Evolutionary conservation across 2,797 vertebrate genomes (phyloP).

Genomic region (Sebastes elongatus): DNA sequence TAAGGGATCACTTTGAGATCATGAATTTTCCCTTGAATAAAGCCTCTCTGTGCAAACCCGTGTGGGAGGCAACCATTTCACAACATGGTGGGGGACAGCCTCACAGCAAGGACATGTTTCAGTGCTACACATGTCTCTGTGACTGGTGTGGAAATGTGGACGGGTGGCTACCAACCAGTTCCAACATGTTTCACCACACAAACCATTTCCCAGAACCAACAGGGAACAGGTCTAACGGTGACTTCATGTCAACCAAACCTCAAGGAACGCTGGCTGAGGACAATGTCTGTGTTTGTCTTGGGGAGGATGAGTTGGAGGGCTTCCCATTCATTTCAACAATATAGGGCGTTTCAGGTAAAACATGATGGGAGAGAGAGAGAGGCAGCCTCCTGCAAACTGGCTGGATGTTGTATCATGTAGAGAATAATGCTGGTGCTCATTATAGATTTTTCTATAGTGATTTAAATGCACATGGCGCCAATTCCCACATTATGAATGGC

Average conservation of each 20-base stretch:
- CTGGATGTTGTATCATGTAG: constrained; percentile 44
- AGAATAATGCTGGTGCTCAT: neutral
- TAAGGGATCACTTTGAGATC: neutral
- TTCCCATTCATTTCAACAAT: constrained; percentile 10
- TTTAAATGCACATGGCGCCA: constrained; percentile 3
- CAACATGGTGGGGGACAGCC: neutral
- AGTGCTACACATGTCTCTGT: neutral
- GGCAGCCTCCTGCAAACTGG: neutral
- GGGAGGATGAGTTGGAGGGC: neutral
- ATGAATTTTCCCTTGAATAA: neutral
- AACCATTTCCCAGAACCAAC: constrained; percentile 18
- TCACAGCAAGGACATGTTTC: neutral
- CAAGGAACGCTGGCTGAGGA: constrained; percentile 21
- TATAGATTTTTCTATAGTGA: neutral
- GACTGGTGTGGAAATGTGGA: neutral
- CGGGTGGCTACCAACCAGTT: constrained; percentile 35
- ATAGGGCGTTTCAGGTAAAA: neutral
- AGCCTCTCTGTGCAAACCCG: neutral
- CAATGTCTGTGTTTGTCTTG: constrained; percentile 15
- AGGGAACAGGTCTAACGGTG: constrained; percentile 35
- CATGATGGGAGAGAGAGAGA: neutral
- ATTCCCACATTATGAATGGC: constrained; percentile 26
- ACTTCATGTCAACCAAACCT: neutral
- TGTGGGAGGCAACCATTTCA: neutral
- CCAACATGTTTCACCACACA: constrained; percentile 43